These are phyloP conservation scores for Ditylenchus dipsaci DNA, from an alignment of 1,140 invertebrate genomes.

Conservation along the genomic window DNA sequence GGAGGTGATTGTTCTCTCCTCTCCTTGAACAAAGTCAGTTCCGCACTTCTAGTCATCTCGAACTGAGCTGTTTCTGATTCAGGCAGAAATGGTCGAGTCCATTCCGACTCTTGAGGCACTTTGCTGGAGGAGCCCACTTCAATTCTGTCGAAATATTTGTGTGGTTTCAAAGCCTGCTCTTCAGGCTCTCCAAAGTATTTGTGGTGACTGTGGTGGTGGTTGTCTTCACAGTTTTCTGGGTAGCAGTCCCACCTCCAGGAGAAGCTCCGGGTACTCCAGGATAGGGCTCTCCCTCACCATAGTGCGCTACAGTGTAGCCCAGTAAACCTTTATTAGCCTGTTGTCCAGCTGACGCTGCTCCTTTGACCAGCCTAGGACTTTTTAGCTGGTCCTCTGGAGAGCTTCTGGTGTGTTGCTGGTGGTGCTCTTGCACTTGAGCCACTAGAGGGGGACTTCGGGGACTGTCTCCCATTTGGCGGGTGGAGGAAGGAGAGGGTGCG, in stretches of 20 bases:
- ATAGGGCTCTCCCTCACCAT: slow-evolving; percentile 24
- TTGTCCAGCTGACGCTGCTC: slow-evolving; percentile 1
- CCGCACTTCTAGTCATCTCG: slow-evolving; percentile 41
- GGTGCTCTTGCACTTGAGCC: slow-evolving; percentile 8
- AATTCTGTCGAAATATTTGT: slow-evolving; percentile 21
- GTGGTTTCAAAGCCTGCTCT: slow-evolving; percentile 2
- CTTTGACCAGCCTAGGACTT: slow-evolving; percentile 12
- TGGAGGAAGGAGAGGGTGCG: slow-evolving; percentile 34
- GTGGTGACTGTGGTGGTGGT: slow-evolving; percentile 12
- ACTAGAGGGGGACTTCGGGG: slow-evolving; percentile 36
- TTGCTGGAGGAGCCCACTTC: slow-evolving; percentile 1
- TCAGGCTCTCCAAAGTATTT: slow-evolving; percentile 23
- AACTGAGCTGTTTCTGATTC: slow-evolving; percentile 33
- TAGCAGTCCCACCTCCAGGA: neutral
- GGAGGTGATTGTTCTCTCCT: neutral
- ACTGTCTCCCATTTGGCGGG: slow-evolving; percentile 1
- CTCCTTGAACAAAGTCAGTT: slow-evolving; percentile 20
- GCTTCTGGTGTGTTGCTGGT: no score
- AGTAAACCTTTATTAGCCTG: slow-evolving; percentile 15
- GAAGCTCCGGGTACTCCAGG: neutral
- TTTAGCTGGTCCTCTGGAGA: no score
- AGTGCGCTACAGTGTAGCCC: slow-evolving; percentile 53
- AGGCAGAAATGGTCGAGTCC: neutral
- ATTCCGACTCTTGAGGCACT: slow-evolving; percentile 5
- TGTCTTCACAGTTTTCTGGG: neutral